phyloP scores from a whole-genome alignment of 2,888 invertebrate species.

The Branchipolynoe longqiensis region DNA sequence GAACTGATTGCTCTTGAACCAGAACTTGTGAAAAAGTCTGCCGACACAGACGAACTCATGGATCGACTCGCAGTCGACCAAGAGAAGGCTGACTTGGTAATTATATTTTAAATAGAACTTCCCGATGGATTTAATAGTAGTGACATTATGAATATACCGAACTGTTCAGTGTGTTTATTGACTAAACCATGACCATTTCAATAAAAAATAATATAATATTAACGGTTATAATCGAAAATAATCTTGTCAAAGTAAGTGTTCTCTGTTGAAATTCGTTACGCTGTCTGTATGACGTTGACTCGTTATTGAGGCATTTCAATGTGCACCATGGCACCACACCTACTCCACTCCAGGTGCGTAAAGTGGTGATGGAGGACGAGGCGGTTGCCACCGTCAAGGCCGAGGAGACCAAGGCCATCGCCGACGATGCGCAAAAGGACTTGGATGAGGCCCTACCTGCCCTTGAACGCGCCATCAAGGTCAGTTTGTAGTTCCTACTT shows the following conservation, averaged over 20 bases:
- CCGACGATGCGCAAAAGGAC: conserved; percentile 92
- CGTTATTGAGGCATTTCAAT: no score
- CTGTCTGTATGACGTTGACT: no score
- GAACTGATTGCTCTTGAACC: conserved; percentile 92
- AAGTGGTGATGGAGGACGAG: conserved; percentile 91
- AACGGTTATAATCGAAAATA: no score
- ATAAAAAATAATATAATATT: no score
- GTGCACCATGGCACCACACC: no score
- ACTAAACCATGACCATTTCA: no score
- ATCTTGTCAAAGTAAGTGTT: no score
- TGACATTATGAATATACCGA: no score
- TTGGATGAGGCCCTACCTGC: conserved; percentile 93
- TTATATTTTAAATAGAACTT: background rate
- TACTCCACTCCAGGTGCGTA: conserved; percentile 83
- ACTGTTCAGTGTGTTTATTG: no score
- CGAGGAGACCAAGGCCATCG: conserved; percentile 90
- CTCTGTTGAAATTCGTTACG: no score
- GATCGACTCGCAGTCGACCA: conserved; percentile 90
- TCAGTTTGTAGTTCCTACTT: no score
- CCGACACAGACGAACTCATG: conserved; percentile 89
- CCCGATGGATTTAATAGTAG: no score
- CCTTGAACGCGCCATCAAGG: conserved; percentile 90
- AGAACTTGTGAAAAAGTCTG: conserved; percentile 88
- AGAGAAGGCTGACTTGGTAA: conserved; percentile 88
- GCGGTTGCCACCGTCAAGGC: conserved; percentile 92